A percentile compares a stretch with the other conserved stretches of the same genome.
phyloP scores from a whole-genome alignment of 2,113 vertebrate species.

The Corapipo altera region DNA sequence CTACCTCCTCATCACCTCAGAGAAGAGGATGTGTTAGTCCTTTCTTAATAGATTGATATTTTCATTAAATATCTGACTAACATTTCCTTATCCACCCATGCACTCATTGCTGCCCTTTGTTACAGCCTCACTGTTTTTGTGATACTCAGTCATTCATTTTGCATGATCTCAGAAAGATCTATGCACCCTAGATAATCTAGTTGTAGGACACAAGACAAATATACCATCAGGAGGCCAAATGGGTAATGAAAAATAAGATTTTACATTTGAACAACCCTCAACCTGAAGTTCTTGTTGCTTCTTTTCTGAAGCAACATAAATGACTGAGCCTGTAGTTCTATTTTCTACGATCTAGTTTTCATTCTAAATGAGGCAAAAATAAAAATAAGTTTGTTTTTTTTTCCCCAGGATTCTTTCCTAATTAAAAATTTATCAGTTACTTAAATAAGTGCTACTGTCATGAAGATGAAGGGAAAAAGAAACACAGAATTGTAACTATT shows the following conservation, averaged over 20 bases:
- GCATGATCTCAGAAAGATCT: not conserved
- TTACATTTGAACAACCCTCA: not conserved
- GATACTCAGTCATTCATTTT: not conserved
- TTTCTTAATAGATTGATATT: not conserved
- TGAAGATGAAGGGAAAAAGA: not conserved
- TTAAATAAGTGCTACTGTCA: not conserved
- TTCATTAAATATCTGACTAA: not conserved
- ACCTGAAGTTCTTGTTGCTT: not conserved
- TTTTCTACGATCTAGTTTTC: not conserved
- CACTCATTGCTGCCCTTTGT: not conserved
- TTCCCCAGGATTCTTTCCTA: not conserved
- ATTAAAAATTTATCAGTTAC: not conserved
- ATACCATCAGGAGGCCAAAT: not conserved
- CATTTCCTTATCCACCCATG: not conserved
- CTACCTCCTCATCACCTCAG: not conserved
- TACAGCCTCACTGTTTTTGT: not conserved
- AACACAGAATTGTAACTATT: not conserved
- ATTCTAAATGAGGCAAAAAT: not conserved
- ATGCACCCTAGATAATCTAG: not conserved
- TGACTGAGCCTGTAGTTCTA: not conserved
- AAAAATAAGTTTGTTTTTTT: not conserved
- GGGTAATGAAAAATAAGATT: not conserved
- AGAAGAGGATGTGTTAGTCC: not conserved
- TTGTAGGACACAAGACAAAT: not conserved
- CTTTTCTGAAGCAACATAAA: not conserved